Conservation (phyloP, 2,888 invertebrate species). For the Platypus cylindrus region DNA sequence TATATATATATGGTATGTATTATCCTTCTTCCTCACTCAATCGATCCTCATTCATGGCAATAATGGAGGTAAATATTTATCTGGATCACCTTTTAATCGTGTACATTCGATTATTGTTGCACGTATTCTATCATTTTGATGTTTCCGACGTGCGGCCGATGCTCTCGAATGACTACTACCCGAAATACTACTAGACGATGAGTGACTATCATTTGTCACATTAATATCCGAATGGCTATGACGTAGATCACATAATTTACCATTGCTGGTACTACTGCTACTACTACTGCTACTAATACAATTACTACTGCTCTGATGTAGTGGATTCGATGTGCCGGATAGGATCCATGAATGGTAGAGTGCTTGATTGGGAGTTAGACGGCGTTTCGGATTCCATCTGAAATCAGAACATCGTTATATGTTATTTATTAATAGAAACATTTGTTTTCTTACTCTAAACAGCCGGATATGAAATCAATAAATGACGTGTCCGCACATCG, state of each 20-base stretch:
- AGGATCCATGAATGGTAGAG: slow-evolving; percentile 75
- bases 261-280: no score
- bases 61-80: no score
- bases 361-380: slow-evolving; percentile 86
- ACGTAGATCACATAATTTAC: slow-evolving; percentile 36
- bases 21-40: no score
- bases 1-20: no score
- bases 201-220: slow-evolving; percentile 25
- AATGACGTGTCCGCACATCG: slow-evolving; percentile 79
- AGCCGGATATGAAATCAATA: slow-evolving; percentile 80
- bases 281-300: no score
- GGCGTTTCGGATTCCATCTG: slow-evolving; percentile 86
- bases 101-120: slow-evolving; percentile 33
- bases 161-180: slow-evolving; percentile 13
- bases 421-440: slow-evolving; percentile 19
- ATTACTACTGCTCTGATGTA: no score
- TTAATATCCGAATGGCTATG: slow-evolving; percentile 41
- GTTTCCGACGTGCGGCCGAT: slow-evolving; percentile 24
- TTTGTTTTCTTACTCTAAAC: slow-evolving; percentile 89
- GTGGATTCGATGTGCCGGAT: slow-evolving; percentile 23
- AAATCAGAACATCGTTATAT: slow-evolving; percentile 12
- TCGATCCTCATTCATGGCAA: no score
- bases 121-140: slow-evolving; percentile 32
- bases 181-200: slow-evolving; percentile 30
- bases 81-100: no score